phyloP scores from a whole-genome alignment of 2,113 vertebrate genomes.

The Pseudorectes ferrugineus region DNA sequence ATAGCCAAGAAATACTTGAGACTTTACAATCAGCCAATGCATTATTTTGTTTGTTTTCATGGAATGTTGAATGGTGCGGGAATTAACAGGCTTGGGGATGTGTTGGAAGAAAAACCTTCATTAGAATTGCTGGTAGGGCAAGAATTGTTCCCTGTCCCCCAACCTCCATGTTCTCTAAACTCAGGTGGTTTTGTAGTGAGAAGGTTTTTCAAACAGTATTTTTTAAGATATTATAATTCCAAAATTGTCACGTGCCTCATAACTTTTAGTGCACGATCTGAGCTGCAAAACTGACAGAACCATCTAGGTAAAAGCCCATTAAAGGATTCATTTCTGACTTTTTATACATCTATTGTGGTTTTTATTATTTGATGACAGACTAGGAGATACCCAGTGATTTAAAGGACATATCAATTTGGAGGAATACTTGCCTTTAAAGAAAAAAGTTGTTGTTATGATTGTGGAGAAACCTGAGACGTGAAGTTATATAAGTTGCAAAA shows the following conservation, averaged over 20 bases:
- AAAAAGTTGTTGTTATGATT: background rate
- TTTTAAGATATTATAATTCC: background rate
- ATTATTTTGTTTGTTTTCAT: background rate
- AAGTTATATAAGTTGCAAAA: background rate
- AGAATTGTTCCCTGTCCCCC: background rate
- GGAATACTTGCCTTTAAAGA: background rate
- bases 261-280: background rate
- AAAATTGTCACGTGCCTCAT: background rate
- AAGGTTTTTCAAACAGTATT: background rate
- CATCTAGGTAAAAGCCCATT: background rate
- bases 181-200: background rate
- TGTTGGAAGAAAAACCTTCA: background rate
- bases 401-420: background rate
- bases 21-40: background rate
- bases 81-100: background rate
- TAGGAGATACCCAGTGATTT: background rate
- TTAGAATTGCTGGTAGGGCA: background rate
- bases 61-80: background rate
- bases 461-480: background rate
- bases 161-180: background rate
- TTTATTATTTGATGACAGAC: slow-evolving; percentile 11
- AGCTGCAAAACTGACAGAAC: background rate
- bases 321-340: background rate
- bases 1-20: background rate
- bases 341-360: background rate